Percentiles rank a stretch among this genome's conserved stretches.
phyloP scores from a whole-genome alignment of 2,888 invertebrate species.

The Anthoptus insignis region DNA sequence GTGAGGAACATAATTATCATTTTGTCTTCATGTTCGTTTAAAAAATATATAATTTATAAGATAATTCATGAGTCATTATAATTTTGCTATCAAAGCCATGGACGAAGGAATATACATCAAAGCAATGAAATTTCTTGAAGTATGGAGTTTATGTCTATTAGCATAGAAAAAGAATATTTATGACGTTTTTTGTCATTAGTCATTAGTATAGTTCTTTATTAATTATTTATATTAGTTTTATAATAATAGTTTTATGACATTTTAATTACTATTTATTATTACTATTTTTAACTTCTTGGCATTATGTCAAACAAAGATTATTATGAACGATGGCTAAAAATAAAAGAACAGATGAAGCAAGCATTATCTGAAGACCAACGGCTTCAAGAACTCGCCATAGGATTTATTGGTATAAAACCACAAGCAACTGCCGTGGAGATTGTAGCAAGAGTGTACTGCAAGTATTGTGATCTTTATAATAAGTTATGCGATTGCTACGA shows the following conservation, averaged over 20 bases:
- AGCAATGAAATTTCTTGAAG: too few relatives aligned
- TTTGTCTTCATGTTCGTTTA: too few relatives aligned
- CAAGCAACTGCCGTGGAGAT: slow-evolving; percentile 80
- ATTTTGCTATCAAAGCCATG: too few relatives aligned
- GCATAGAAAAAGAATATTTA: neutral
- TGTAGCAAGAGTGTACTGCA: slow-evolving; percentile 81
- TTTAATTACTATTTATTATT: neutral
- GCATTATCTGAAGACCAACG: slow-evolving; percentile 66
- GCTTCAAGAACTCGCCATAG: slow-evolving; percentile 67
- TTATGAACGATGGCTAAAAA: slow-evolving; percentile 70
- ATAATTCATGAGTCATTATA: too few relatives aligned
- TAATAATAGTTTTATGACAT: neutral
- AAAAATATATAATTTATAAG: too few relatives aligned
- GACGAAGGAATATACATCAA: too few relatives aligned
- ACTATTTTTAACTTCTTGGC: neutral
- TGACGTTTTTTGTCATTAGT: too few relatives aligned
- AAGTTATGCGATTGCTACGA: slow-evolving; percentile 87
- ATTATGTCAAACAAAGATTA: slow-evolving; percentile 73
- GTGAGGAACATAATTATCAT: too few relatives aligned
- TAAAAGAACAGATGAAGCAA: slow-evolving; percentile 64
- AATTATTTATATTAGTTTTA: too few relatives aligned
- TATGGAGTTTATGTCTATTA: too few relatives aligned
- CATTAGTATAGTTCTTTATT: too few relatives aligned
- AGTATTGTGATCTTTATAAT: slow-evolving; percentile 85
- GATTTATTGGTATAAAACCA: slow-evolving; percentile 70